Base-by-base conservation (phyloP, 2,888 invertebrate genomes). In the Thecophora atra region DNA sequence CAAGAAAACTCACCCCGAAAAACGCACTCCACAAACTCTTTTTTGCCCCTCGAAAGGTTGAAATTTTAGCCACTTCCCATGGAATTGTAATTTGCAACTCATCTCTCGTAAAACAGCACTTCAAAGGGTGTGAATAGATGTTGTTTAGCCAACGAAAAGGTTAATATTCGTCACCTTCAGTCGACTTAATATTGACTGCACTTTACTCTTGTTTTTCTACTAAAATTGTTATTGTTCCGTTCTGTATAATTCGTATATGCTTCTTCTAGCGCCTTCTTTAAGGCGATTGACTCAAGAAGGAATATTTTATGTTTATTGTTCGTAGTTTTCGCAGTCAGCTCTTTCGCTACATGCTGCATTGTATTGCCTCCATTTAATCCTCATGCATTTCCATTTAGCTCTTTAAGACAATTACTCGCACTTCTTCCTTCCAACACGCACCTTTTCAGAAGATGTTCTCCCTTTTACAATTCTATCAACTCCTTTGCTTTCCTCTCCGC, bases 61-160 rank as follows among this genome's bases (percentile, higher is more conserved):
- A 66, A 11, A 66, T 52, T 66, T n/a, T 30, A n/a, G 52, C 66
- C 44, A 11, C n/a, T 60, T 17, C 17, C 15, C 26, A n/a, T 13
- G 24, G n/a, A 60, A 60, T n/a, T 28, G 60, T 26, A 60, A 60
- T 64, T 47, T 26, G 11, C 15, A 64, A 64, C 44, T 66, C 51
- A 66, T 52, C 19, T 52, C 37, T 21, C 7, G 42, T 17, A 67
- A 30, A 37, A 17, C 2, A 15, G 11, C 62, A 54, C 42, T 52
- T 67, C 63, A 67, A 67, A 66, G 70, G 72, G 72, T 71, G 75
- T 76, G 75, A 77, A 81, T 80, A 81, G 81, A 80, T 79, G 72
- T 62, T 71, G 66, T 52, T 63, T 37, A 73, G 76, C 72, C 75
- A 3, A 21, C 44, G 37, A 51, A 37, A 58, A 19, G 68, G 44